phyloP scores from a whole-genome alignment of 1,140 invertebrate species.

The Macrobrachium rosenbergii region DNA sequence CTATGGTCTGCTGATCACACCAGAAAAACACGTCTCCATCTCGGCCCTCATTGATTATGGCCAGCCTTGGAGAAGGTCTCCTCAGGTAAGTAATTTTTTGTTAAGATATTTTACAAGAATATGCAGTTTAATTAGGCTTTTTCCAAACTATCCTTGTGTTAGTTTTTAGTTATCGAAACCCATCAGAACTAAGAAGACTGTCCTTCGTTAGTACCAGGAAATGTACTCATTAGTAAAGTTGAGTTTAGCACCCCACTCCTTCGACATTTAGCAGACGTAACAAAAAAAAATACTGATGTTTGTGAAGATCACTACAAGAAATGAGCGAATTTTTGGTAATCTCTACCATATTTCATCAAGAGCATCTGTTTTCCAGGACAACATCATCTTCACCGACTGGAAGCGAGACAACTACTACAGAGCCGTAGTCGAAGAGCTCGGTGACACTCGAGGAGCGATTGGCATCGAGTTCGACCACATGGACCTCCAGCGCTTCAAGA shows the following conservation, averaged over 20 bases:
- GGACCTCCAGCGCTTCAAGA: background rate
- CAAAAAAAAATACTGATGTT: no score
- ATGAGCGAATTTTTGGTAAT: background rate
- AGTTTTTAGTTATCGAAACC: no score
- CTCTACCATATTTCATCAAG: no score
- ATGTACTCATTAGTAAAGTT: no score
- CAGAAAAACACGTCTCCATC: conserved; percentile 50
- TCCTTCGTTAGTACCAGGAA: no score
- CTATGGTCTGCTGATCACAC: conserved; percentile 37
- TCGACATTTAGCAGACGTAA: no score
- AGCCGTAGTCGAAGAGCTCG: conserved; percentile 41
- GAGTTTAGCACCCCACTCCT: no score
- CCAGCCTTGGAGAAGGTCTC: conserved; percentile 43
- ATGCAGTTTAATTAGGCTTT: background rate
- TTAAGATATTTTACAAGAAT: no score
- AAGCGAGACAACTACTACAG: conserved; percentile 11
- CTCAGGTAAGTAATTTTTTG: background rate
- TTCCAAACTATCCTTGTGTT: background rate
- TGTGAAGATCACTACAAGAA: no score
- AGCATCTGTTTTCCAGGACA: background rate
- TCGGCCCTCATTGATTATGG: conserved; percentile 44
- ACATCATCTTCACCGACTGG: conserved; percentile 34
- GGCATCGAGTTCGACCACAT: conserved; percentile 48
- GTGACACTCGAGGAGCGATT: conserved; percentile 1
- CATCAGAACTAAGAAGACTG: no score